Conservation (phyloP, 2,797 vertebrate genomes). For the Alauda arvensis region DNA sequence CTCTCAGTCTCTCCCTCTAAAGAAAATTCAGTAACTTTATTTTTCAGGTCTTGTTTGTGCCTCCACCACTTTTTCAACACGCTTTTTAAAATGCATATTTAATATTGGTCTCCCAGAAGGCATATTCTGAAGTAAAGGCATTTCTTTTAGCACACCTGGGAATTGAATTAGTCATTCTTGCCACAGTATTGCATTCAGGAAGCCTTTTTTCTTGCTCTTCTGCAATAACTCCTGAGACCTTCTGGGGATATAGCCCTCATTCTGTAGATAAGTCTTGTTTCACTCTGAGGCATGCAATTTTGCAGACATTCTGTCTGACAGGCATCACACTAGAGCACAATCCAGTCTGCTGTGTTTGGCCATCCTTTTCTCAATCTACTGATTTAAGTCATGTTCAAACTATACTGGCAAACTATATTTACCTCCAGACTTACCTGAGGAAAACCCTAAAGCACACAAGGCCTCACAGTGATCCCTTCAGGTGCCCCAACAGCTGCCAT, state of each 20-base stretch:
- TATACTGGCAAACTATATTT: background rate
- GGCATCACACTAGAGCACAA: background rate
- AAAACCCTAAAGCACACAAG: background rate
- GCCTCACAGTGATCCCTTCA: background rate
- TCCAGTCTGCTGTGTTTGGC: background rate
- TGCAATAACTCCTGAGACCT: background rate
- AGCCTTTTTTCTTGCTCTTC: background rate
- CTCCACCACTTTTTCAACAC: background rate
- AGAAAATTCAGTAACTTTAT: background rate
- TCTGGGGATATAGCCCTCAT: background rate
- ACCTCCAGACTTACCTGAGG: background rate
- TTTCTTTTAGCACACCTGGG: background rate
- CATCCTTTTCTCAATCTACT: background rate
- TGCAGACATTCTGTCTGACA: background rate
- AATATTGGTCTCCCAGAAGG: background rate
- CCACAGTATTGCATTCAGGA: background rate
- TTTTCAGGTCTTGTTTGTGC: background rate
- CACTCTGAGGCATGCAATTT: background rate
- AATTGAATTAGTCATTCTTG: background rate
- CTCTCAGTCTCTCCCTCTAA: background rate
- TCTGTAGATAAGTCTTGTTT: background rate
- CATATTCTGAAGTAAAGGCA: background rate
- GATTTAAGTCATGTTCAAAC: background rate
- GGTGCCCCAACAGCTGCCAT: background rate
- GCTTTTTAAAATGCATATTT: constrained; percentile 4